Percentiles rank a stretch among this genome's conserved stretches.
Conservation (phyloP, 2,888 invertebrate species). For the Lobophora halterata region DNA sequence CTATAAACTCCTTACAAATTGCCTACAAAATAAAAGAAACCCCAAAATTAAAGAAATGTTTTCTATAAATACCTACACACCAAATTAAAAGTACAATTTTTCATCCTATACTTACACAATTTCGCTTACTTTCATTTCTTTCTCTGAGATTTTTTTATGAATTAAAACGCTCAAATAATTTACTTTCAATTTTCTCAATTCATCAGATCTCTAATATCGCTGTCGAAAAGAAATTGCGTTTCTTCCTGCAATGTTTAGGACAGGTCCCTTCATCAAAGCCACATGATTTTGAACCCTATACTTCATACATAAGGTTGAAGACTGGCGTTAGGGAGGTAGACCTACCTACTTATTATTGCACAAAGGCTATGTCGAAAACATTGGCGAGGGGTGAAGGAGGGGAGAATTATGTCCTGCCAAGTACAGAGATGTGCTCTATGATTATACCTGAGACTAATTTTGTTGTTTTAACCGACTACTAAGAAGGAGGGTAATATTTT, state of each 20-base stretch:
- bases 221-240: constrained; percentile 68
- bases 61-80: too few relatives aligned
- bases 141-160: too few relatives aligned
- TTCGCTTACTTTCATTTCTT: too few relatives aligned
- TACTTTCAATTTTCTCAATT: constrained; percentile 33
- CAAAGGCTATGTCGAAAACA: constrained; percentile 70
- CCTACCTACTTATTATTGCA: constrained; percentile 54
- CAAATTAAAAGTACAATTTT: too few relatives aligned
- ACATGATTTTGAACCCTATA: constrained; percentile 12
- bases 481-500: too few relatives aligned
- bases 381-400: constrained; percentile 43
- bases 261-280: constrained; percentile 48
- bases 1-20: too few relatives aligned
- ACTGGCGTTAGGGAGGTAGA: background rate
- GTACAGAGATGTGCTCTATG: constrained; percentile 44
- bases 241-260: constrained; percentile 51
- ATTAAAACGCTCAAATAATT: constrained; percentile 3
- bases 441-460: constrained; percentile 47
- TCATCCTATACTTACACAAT: too few relatives aligned
- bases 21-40: too few relatives aligned
- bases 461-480: too few relatives aligned
- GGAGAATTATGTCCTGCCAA: constrained; percentile 73
- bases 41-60: too few relatives aligned
- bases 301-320: constrained; percentile 10
- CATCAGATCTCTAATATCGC: constrained; percentile 50